Conservation (phyloP, 2,888 invertebrate species). For the Amiota communis region DNA sequence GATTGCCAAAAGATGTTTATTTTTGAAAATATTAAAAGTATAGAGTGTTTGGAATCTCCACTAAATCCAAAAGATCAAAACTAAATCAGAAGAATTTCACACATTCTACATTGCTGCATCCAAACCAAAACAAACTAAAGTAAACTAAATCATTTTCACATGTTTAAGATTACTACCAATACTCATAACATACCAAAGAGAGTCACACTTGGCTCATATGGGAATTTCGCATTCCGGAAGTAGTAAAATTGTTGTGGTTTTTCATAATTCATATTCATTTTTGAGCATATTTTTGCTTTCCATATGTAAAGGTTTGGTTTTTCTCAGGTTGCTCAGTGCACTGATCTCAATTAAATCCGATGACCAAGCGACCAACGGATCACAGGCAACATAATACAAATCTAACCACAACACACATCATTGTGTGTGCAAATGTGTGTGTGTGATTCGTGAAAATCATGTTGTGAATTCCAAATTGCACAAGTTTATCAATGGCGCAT, state of each 20-base stretch:
- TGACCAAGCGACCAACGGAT: background rate
- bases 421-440: too few species aligned
- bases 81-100: conserved; percentile 40
- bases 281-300: background rate
- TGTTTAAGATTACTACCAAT: conserved; percentile 57
- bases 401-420: conserved; percentile 21
- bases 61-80: conserved; percentile 27
- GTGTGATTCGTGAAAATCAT: conserved; percentile 50
- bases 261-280: background rate
- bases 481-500: conserved; percentile 51
- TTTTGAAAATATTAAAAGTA: conserved; percentile 10
- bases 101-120: conserved; percentile 37
- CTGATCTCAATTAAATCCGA: conserved; percentile 64
- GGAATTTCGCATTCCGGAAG: background rate
- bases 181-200: too few species aligned
- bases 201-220: too few species aligned
- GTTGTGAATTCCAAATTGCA: conserved; percentile 64
- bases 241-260: background rate
- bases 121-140: too few species aligned
- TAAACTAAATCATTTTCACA: conserved; percentile 48
- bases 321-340: conserved; percentile 50
- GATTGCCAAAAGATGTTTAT: too few species aligned
- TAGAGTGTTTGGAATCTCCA: conserved; percentile 57
- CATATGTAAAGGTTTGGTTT: conserved; percentile 49
- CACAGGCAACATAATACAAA: too few species aligned